Base-by-base conservation (phyloP, 1,140 invertebrate species). In the Trachelipus rathkii region DNA sequence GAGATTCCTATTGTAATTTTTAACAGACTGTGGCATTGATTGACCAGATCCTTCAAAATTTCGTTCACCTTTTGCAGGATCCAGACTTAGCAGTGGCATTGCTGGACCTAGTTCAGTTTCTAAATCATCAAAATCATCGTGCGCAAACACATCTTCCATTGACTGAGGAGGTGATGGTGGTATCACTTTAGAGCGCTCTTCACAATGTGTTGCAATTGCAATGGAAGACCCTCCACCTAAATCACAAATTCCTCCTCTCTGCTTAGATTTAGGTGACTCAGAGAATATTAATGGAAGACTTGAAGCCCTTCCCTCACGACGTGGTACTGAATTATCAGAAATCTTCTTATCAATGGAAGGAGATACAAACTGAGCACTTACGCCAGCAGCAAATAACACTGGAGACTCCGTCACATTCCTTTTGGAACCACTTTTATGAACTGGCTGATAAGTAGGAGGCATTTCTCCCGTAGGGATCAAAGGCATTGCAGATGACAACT, bases 371-470 rank as follows among this genome's bases (percentile, higher is more conserved):
- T 81, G 80, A 66, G 77, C 79, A 76, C 77, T 78, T 69, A 78
- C 79, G 23, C 78, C 79, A 69, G 81, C 80, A 77, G 81, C 78
- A 81, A 81, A 82, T 44, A 80, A 70, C 69, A 78, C 69, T 73
- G 69, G 73, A 74, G 74, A 53, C n/a, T 33, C 50, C 67, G n/a
- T 71, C 21, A 15, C 71, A 15, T 53, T 60, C 23, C 70, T 72
- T 67, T 24, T 72, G 75, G 66, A 21, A 21, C 24, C 68, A 44
- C 68, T 53, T 67, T 73, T 44, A 44, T 72, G 46, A 73, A 46
- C 73, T 66, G 72, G 24, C 43, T 73, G 43, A 13, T 44, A 46
- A n/a, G 75, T 24, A 19, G 21, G 43, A 68, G 44, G 66, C 33
- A 53, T 46, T 23, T 78, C 78, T 8, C 69, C 71, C 10, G 72